Base-by-base conservation (phyloP, 1,140 invertebrate genomes). In the Achatina immaculata region DNA sequence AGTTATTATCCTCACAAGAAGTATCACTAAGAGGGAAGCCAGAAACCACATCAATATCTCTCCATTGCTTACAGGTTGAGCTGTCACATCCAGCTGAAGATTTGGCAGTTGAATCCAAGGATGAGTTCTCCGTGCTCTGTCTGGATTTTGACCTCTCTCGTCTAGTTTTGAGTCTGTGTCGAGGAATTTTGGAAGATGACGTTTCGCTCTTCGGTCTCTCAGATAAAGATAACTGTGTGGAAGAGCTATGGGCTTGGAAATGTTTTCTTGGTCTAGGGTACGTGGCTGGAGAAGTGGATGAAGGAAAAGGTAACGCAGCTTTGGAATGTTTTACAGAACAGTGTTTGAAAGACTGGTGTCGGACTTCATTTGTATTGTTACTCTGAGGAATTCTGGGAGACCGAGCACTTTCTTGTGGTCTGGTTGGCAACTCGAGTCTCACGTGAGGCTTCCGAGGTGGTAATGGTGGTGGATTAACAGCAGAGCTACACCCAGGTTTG, bases 391-490 rank as follows among this genome's bases (percentile, higher is more conserved):
- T 40, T 34, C 58, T 14, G 55, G 58, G 75, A 19, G 75, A 55
- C 6, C 55, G 48, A 11, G 65, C 40, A 7, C 31, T 21, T 16
- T 62, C 42, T 36, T 62, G 75, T 2, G 75, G 75, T 6, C 75
- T 16, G 7, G 51, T 55, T 24, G 58, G 51, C 38, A 36, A 38
- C 6, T 48, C 65, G 6, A 21, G n/a, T 14, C 19, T 77, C 31
- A 77, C 40, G 14, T 62, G 75, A 42, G 75, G 75, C 4, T 77
- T n/a, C 3, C 75, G 48, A 24, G 75, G 75, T 6, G 75, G 75
- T 3, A 77, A 38, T 24, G 75, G 75, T 16, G 75, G 75, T 16
- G 75, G 51, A 24, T 48, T 36, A 14, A 38, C 19, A 11, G 7
- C 11, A 11, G 38, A 11, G 21, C 11, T 21, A 38, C 38, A 40